These are phyloP conservation scores for Drosophila ohnishii DNA, from an alignment of 1,140 invertebrate genomes.

Conservation along the genomic window DNA sequence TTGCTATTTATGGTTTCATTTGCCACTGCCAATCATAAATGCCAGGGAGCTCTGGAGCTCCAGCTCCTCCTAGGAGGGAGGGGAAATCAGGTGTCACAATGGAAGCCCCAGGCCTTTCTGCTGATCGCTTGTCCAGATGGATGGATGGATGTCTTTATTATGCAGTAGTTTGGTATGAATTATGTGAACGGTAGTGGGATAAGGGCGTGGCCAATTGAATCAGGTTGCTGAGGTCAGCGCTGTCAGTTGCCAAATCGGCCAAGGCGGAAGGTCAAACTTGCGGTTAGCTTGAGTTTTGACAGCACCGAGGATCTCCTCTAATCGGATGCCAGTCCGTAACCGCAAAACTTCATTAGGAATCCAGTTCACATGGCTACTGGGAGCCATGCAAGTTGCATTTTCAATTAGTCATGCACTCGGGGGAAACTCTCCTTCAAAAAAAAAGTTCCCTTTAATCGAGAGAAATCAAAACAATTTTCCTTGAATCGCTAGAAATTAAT, in stretches of 20 bases:
- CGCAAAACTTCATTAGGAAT: conserved; percentile 72
- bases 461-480: background rate
- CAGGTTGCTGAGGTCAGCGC: conserved; percentile 25
- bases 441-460: background rate
- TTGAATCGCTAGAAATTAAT: background rate
- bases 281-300: conserved; percentile 15
- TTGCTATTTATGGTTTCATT: conserved; percentile 67
- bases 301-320: conserved; percentile 8
- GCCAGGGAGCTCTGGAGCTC: conserved; percentile 14
- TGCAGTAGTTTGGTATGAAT: conserved; percentile 16
- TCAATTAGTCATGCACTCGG: conserved; percentile 35
- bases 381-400: conserved; percentile 28
- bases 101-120: conserved; percentile 23
- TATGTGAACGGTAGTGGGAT: conserved; percentile 38
- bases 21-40: conserved; percentile 66
- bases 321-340: conserved; percentile 40
- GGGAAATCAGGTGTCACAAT: conserved; percentile 57
- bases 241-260: conserved; percentile 28
- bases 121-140: conserved; percentile 42
- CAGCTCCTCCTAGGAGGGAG: conserved; percentile 18
- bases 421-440: background rate
- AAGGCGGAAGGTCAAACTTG: conserved; percentile 24
- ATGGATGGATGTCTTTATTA: conserved; percentile 67
- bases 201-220: conserved; percentile 40
- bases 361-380: conserved; percentile 17